Percentiles rank a stretch among this genome's conserved stretches.
Evolutionary conservation across 1,140 invertebrate species (phyloP).

Genomic region (Riptortus pedestris): DNA sequence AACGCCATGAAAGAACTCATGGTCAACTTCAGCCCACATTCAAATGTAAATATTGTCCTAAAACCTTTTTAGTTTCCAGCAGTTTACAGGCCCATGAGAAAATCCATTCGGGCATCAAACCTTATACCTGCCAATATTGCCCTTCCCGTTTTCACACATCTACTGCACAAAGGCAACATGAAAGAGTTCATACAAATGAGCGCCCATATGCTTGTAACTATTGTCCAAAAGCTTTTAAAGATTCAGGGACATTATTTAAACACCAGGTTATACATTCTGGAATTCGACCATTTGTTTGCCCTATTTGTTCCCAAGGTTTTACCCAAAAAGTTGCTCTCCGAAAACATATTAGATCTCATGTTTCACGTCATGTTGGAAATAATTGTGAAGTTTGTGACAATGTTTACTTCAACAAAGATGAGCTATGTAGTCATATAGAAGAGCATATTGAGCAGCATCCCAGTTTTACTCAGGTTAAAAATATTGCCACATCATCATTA

Average conservation of each 20-base stretch:
- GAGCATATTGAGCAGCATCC: slow-evolving; percentile 29
- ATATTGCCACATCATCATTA: slow-evolving; percentile 26
- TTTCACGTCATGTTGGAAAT: slow-evolving; percentile 23
- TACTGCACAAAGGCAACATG: slow-evolving; percentile 50
- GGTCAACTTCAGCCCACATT: slow-evolving; percentile 25
- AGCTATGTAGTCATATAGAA: slow-evolving; percentile 28
- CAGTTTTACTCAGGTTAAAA: slow-evolving; percentile 22
- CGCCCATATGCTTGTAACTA: slow-evolving; percentile 51
- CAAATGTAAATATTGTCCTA: slow-evolving; percentile 30
- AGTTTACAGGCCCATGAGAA: slow-evolving; percentile 31
- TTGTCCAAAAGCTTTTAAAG: slow-evolving; percentile 56
- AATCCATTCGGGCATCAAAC: slow-evolving; percentile 31
- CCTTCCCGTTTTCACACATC: slow-evolving; percentile 35
- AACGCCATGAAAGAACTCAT: slow-evolving; percentile 30
- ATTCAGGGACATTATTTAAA: slow-evolving; percentile 45
- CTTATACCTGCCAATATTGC: slow-evolving; percentile 31
- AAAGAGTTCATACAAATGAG: slow-evolving; percentile 58
- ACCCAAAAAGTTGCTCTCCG: slow-evolving; percentile 31
- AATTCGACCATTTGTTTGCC: slow-evolving; percentile 35
- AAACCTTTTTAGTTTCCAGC: slow-evolving; percentile 28
- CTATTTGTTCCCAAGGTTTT: slow-evolving; percentile 34
- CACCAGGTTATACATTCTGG: slow-evolving; percentile 40
- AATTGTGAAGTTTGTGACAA: slow-evolving; percentile 28
- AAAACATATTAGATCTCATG: slow-evolving; percentile 40
- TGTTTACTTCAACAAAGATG: slow-evolving; percentile 25